Base-by-base conservation (phyloP, 2,888 invertebrate genomes). In the Tenthredo distinguenda region DNA sequence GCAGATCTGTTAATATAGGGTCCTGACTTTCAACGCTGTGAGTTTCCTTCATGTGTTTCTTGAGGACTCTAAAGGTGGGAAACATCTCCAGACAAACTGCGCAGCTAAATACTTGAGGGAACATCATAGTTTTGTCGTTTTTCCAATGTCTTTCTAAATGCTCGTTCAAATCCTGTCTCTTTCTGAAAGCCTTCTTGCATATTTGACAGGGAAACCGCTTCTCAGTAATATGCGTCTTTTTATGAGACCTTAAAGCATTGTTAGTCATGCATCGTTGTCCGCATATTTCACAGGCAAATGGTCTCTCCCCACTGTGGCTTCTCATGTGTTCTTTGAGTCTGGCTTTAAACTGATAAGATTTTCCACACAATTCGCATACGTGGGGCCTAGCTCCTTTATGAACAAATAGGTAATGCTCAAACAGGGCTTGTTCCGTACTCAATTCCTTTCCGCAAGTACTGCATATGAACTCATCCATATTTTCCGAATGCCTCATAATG, bases 81-180 rank as follows among this genome's bases (percentile, higher is more conserved):
- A 85, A 85, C 85, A 85, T 85, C 37, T 85, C 85, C 21, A 71
- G 21, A 26, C 85, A 85, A 40, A 85, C 71, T 1, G 85, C 55
- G 55, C 85, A 85, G n/a, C 43, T 85, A 12, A 85, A 85, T 10
- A 85, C 85, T 40, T 85, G 85, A 4, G 85, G 85, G 31, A 85
- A 81, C 72, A 81, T 85, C 85, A 82, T 85, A 15, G 85, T 85
- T 43, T 85, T 85, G 82, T 85, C 85, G 40, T 85, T 85, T 55
- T 85, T 85, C 85, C 85, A 85, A 71, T 85, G 85, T n/a, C 85
- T 85, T 40, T 85, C 85, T 34, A 85, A 71, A 55, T 85, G 85
- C 31, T 85, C 85, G 72, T 85, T 85, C 71, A 85, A 34, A 47
- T 85, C 85, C 71, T 85, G 85, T 55, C 85, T 18, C 40, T 82